phyloP scores from a whole-genome alignment of 2,113 vertebrate species.

The Chauna torquata region DNA sequence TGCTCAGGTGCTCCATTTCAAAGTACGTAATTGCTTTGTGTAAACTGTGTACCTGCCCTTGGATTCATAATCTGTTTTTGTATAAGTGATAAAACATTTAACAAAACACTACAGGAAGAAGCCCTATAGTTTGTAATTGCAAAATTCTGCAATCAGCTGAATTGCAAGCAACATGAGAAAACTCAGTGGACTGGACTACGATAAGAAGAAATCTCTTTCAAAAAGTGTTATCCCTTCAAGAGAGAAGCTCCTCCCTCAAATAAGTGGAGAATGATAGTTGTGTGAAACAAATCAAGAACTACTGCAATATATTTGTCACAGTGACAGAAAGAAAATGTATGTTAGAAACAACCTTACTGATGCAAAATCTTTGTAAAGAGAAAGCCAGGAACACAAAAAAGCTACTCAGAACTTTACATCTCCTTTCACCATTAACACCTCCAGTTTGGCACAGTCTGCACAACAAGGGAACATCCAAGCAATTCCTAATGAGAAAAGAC shows the following conservation, averaged over 20 bases:
- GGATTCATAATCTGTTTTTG: neutral
- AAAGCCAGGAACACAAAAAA: neutral
- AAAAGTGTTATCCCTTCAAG: neutral
- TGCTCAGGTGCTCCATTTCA: neutral
- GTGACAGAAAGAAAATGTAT: neutral
- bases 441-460: neutral
- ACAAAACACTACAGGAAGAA: neutral
- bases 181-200: neutral
- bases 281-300: neutral
- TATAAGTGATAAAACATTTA: constrained; percentile 15
- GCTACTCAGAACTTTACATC: neutral
- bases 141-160: neutral
- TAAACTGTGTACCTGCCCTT: neutral
- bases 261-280: neutral
- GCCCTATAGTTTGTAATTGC: neutral
- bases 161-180: neutral
- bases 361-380: neutral
- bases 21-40: neutral
- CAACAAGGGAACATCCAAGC: neutral
- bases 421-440: neutral
- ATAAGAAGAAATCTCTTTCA: neutral
- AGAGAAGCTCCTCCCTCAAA: neutral
- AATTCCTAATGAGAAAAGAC: neutral
- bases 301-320: neutral
- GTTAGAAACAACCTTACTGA: neutral